Evolutionary conservation across 2,888 invertebrate species (phyloP).

Genomic region (Epirrhoe tristata): DNA sequence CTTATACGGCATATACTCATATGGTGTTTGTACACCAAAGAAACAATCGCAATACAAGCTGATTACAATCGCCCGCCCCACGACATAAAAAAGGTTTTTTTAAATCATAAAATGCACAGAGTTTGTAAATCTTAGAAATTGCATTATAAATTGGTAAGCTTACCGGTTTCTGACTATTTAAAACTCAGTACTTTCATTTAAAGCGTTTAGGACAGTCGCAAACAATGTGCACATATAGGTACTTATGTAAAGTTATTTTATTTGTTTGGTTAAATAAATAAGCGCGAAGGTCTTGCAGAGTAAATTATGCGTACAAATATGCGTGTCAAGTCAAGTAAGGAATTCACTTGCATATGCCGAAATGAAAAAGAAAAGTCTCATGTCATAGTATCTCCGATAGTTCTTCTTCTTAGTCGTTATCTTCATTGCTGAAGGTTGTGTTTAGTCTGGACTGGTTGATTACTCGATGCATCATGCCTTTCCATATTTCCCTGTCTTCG

Average conservation of each 20-base stretch:
- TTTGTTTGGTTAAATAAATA: conserved; percentile 34
- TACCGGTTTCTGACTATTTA: background rate
- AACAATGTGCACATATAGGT: conserved; percentile 23
- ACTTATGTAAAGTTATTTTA: conserved; percentile 14
- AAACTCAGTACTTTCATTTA: background rate
- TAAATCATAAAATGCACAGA: too few species aligned
- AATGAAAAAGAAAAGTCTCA: background rate
- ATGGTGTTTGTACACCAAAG: background rate
- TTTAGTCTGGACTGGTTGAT: too few species aligned
- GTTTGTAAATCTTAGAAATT: too few species aligned
- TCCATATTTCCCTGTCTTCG: too few species aligned
- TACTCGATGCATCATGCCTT: too few species aligned
- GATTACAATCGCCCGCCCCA: too few species aligned
- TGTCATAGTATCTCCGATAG: background rate
- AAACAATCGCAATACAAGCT: too few species aligned
- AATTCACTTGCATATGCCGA: conserved; percentile 13
- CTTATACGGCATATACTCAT: too few species aligned
- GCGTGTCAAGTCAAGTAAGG: conserved; percentile 14
- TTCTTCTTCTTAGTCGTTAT: too few species aligned
- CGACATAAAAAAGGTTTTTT: too few species aligned
- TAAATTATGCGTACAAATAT: conserved; percentile 29
- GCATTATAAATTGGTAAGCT: too few species aligned
- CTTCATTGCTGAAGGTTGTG: too few species aligned
- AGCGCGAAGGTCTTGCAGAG: conserved; percentile 32
- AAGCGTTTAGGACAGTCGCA: conserved; percentile 16